phyloP scores from a whole-genome alignment of 2,797 vertebrate genomes.

The Bradypus variegatus region DNA sequence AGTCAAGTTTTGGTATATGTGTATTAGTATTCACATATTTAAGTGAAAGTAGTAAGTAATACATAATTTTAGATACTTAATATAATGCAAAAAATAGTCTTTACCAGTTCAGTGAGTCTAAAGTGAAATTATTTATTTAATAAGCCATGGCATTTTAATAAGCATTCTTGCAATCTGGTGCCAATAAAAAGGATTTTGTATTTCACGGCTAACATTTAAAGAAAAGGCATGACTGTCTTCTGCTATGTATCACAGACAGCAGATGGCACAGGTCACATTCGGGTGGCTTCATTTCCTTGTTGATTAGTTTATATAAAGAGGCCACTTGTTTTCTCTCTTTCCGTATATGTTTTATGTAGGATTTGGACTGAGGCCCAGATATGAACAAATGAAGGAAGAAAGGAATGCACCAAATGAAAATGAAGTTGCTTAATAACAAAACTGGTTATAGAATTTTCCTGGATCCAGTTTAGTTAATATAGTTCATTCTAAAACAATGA shows the following conservation, averaged over 20 bases:
- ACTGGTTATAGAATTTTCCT: constrained; percentile 42
- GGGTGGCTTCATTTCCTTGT: constrained; percentile 44
- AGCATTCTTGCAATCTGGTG: constrained; percentile 59
- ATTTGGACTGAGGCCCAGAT: constrained; percentile 45
- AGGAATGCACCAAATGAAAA: constrained; percentile 42
- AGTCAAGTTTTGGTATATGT: constrained; percentile 24
- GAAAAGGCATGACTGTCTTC: not conserved
- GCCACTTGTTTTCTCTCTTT: constrained; percentile 41
- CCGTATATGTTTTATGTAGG: constrained; percentile 38
- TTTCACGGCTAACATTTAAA: constrained; percentile 35
- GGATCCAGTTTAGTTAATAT: constrained; percentile 44
- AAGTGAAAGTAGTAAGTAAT: constrained; percentile 13
- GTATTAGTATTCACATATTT: constrained; percentile 31
- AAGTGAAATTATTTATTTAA: constrained; percentile 62
- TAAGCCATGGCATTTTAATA: constrained; percentile 66
- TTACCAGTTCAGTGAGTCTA: constrained; percentile 51
- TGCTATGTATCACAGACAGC: constrained; percentile 27
- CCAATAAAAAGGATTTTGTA: constrained; percentile 67
- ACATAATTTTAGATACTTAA: constrained; percentile 24
- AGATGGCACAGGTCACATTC: constrained; percentile 35
- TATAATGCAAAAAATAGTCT: constrained; percentile 15
- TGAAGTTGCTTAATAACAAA: constrained; percentile 39
- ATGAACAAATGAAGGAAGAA: constrained; percentile 39
- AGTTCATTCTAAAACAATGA: constrained; percentile 54
- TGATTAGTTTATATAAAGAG: constrained; percentile 43